Percentiles rank a stretch among this genome's conserved stretches.
phyloP scores from a whole-genome alignment of 2,888 invertebrate species.

The Andrena minutula region DNA sequence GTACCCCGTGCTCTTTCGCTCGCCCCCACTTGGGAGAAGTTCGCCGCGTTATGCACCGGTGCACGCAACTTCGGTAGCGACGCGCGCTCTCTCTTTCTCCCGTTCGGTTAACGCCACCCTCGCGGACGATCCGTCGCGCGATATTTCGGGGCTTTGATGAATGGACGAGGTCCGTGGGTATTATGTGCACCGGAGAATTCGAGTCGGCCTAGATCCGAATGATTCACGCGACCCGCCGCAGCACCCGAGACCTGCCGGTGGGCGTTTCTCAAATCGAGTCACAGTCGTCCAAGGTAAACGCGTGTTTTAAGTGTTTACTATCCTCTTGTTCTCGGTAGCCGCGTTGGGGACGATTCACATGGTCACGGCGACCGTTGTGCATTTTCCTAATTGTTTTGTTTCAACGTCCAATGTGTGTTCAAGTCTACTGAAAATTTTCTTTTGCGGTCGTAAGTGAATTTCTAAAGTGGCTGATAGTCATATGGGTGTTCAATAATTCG shows the following conservation, averaged over 20 bases:
- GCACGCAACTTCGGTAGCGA: constrained; percentile 64
- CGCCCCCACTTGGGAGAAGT: constrained; percentile 32
- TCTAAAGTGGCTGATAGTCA: neutral
- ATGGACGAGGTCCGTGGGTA: constrained; percentile 24
- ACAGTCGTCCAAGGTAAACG: neutral
- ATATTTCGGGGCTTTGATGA: constrained; percentile 49
- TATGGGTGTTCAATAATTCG: neutral
- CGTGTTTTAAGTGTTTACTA: constrained; percentile 22
- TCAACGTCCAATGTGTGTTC: neutral
- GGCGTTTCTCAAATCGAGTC: neutral
- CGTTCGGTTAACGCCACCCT: neutral
- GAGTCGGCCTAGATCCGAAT: constrained; percentile 22
- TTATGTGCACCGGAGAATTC: constrained; percentile 22
- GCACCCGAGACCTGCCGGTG: neutral
- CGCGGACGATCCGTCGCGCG: constrained; percentile 26
- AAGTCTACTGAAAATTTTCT: neutral
- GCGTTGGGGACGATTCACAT: neutral
- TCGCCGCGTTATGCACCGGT: constrained; percentile 67
- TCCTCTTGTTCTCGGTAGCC: neutral
- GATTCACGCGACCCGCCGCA: constrained; percentile 14
- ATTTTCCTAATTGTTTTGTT: neutral
- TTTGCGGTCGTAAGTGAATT: neutral
- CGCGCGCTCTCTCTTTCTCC: constrained; percentile 18
- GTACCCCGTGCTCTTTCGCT: constrained; percentile 34
- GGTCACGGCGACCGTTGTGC: neutral